Percentiles rank a stretch among this genome's conserved stretches.
These are phyloP conservation scores for Ryuthela nishihirai DNA, from an alignment of 2,888 invertebrate genomes.

Conservation along the genomic window DNA sequence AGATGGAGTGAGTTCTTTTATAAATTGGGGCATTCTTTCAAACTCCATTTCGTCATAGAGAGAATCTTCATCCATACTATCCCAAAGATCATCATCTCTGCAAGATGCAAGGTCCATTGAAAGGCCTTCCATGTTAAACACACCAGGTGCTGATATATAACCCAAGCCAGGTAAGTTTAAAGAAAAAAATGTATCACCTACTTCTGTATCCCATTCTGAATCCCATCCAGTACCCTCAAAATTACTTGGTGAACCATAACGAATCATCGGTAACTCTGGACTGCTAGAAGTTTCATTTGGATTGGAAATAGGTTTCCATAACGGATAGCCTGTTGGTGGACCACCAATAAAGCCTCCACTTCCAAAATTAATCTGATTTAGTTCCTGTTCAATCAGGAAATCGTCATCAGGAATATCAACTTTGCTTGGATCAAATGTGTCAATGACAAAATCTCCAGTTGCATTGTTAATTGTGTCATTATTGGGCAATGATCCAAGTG, in stretches of 20 bases:
- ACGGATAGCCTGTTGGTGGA: no score
- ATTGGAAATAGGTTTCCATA: constrained; percentile 24
- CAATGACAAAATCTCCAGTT: constrained; percentile 41
- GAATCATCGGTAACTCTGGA: constrained; percentile 6
- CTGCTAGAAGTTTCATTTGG: not conserved
- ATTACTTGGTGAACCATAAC: constrained; percentile 45
- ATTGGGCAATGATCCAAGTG: no score
- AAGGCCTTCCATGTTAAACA: constrained; percentile 43
- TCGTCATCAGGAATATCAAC: constrained; percentile 34
- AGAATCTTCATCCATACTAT: constrained; percentile 41
- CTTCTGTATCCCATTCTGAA: constrained; percentile 40
- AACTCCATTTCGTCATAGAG: constrained; percentile 25
- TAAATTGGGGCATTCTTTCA: constrained; percentile 1
- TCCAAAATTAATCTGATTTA: constrained; percentile 19
- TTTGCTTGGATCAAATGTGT: constrained; percentile 42
- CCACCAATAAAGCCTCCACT: constrained; percentile 8
- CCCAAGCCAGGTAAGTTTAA: constrained; percentile 41
- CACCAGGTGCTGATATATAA: constrained; percentile 42
- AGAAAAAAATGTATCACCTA: constrained; percentile 18
- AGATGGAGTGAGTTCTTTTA: no score
- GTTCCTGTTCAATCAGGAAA: constrained; percentile 21
- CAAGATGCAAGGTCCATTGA: constrained; percentile 42
- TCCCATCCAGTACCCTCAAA: constrained; percentile 45
- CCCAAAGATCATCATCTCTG: constrained; percentile 41
- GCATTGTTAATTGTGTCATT: no score